Evolutionary conservation across 2,797 vertebrate species (phyloP), one percentile per base, ranked within the genome.

Genomic region (Cryptoprocta ferox): DNA sequence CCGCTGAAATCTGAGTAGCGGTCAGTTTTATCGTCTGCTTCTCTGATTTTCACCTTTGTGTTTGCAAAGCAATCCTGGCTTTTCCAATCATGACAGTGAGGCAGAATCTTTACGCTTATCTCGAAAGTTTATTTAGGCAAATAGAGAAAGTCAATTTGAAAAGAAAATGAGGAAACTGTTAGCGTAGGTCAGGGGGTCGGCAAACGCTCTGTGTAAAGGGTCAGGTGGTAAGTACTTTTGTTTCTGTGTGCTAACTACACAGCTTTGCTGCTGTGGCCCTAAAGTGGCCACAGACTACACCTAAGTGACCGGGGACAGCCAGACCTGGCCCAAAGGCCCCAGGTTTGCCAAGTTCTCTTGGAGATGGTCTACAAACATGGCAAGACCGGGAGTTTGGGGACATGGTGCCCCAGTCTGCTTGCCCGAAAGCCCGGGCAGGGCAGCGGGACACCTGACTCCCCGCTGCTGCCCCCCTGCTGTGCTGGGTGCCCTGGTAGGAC

Each of bases 301-400:
- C 0, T 0, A 10, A 63, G 9, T 2, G 12, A 32, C 1, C 2
- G 3, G 13, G 3, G 0, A 6, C 18, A 59, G 75, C 1, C 6
- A 0, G 59, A 42, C 59, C 0, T 26, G 82, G 66, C 5, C 1
- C 50, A 1, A 2, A 11, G 50, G 35, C 50, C 2, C 1, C 3
- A 18, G n/a, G 48, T 11, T 0, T 2, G 78, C 84, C 9, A 2
- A 4, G 37, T 37, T 4, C 19, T 71, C 42, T 7, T 2, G n/a
- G 18, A 70, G 8, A 48, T 5, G 45, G 5, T 28, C 81, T 48
- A n/a, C n/a, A n/a, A n/a, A n/a, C n/a, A n/a, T 3, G 21, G 70
- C 24, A 7, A 71, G 53, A 28, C 0, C 0, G 11, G 53, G 14
- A 48, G 32, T 53, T 76, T 42, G 0, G 0, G 14, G 39, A 76